Evolutionary conservation across 1,140 invertebrate genomes (phyloP).

Genomic region (Bombus confusus): DNA sequence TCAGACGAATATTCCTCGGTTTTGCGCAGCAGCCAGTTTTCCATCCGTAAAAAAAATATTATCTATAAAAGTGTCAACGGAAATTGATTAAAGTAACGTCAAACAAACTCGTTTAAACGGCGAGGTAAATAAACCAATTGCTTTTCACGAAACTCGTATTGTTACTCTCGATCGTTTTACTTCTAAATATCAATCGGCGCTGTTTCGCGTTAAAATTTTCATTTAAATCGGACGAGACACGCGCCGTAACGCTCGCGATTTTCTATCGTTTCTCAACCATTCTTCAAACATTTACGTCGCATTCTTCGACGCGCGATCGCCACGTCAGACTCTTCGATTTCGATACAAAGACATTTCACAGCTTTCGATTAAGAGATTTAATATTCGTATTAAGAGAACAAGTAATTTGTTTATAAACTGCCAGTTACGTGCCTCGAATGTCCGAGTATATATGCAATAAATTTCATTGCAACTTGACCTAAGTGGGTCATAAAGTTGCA

Average conservation of each 20-base stretch:
- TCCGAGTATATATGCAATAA: background rate
- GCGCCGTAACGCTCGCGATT: background rate
- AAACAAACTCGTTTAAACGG: too few species aligned
- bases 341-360: background rate
- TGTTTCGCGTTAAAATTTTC: background rate
- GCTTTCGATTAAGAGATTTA: too few species aligned
- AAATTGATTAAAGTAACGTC: too few species aligned
- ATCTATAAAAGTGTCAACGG: too few species aligned
- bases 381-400: too few species aligned
- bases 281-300: background rate
- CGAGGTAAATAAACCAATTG: too few species aligned
- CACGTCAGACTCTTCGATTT: background rate
- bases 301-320: accelerated
- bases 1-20: too few species aligned
- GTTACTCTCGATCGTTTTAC: too few species aligned
- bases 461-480: background rate
- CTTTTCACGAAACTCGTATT: too few species aligned
- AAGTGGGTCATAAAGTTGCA: too few species aligned
- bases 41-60: too few species aligned
- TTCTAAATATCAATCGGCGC: background rate
- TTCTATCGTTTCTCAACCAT: background rate
- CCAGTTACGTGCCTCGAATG: background rate
- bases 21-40: too few species aligned
- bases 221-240: background rate
- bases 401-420: background rate